Conservation (phyloP, 2,888 invertebrate genomes). For the Polymixis flavicincta region DNA sequence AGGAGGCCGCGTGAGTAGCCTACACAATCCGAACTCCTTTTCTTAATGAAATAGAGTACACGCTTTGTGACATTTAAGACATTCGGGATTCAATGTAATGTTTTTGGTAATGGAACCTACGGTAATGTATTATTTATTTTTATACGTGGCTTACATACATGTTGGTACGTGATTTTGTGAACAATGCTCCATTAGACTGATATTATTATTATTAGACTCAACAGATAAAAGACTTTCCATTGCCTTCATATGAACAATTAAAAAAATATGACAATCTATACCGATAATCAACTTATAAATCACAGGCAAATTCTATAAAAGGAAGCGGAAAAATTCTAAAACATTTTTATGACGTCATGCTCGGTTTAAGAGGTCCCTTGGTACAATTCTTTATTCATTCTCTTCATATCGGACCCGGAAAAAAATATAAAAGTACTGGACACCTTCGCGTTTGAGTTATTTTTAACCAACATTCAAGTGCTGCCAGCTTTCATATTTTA, state of each 20-base stretch:
- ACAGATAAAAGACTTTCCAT: not conserved
- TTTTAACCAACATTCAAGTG: constrained; percentile 78
- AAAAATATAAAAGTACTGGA: constrained; percentile 51
- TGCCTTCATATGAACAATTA: not conserved
- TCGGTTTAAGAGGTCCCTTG: constrained; percentile 34
- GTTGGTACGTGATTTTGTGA: constrained; percentile 3
- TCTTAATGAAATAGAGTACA: constrained; percentile 70
- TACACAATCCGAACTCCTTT: constrained; percentile 81
- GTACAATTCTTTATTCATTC: constrained; percentile 35
- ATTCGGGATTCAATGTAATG: constrained; percentile 60
- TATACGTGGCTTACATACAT: constrained; percentile 46
- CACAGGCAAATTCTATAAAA: constrained; percentile 35
- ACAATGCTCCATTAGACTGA: not conserved
- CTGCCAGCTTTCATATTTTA: constrained; percentile 73
- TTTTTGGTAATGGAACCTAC: constrained; percentile 55
- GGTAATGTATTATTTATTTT: constrained; percentile 49
- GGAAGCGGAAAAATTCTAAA: constrained; percentile 21
- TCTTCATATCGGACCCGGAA: constrained; percentile 34
- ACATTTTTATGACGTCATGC: constrained; percentile 45
- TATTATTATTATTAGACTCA: not conserved
- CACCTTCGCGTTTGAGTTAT: constrained; percentile 71
- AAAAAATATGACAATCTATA: constrained; percentile 19
- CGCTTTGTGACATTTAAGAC: constrained; percentile 62
- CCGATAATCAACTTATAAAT: constrained; percentile 35
- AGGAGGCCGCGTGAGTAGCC: constrained; percentile 83